phyloP scores from a whole-genome alignment of 2,113 vertebrate species.

The Grammomys dolichurus region DNA sequence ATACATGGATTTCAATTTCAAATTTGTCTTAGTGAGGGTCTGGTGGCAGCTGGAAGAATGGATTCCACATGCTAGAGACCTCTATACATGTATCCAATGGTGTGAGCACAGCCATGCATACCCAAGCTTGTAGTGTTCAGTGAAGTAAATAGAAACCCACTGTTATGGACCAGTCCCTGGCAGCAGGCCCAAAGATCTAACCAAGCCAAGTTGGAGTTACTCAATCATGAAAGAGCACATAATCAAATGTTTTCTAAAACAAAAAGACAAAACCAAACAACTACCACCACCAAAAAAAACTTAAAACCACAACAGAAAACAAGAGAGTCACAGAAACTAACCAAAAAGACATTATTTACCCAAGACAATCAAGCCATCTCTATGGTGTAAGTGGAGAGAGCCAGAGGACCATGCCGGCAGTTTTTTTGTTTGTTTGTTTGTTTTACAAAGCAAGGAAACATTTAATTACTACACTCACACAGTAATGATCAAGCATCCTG shows the following conservation, averaged over 20 bases:
- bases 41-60: neutral
- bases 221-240: neutral
- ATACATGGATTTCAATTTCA: neutral
- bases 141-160: no score
- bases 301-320: neutral
- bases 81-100: neutral
- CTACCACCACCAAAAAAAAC: no score
- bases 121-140: neutral
- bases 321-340: neutral
- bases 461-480: conserved; percentile 72
- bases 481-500: conserved; percentile 52
- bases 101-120: neutral
- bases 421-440: neutral
- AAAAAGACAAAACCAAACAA: no score
- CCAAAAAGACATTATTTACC: neutral
- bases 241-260: neutral
- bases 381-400: neutral
- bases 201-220: neutral
- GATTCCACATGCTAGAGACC: neutral
- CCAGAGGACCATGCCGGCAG: neutral
- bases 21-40: neutral
- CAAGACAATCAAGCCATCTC: neutral
- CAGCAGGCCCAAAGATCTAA: neutral
- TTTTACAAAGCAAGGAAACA: conserved; percentile 62
- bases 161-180: neutral